These are phyloP conservation scores for Hepsetus odoe DNA, from an alignment of 2,113 vertebrate species.

Conservation along the genomic window DNA sequence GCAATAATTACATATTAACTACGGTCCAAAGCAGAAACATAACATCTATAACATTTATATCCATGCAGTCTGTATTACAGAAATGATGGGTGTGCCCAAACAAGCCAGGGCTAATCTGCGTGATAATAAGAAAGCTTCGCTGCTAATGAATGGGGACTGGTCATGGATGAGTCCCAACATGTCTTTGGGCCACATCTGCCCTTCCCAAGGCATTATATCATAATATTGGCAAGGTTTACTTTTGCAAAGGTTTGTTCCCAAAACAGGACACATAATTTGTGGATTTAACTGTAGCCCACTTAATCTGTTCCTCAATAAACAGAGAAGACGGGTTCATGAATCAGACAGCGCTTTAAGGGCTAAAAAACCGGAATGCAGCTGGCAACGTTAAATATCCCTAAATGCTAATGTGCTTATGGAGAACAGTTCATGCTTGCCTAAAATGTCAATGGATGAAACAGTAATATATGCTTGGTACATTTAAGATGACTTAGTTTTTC, in stretches of 20 bases:
- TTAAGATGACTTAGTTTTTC: neutral
- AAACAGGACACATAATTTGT: neutral
- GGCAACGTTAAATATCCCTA: neutral
- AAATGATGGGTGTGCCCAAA: neutral
- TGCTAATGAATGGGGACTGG: constrained; percentile 26
- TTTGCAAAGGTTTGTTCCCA: neutral
- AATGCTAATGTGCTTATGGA: neutral
- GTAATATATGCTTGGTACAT: neutral
- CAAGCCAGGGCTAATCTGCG: constrained; percentile 17
- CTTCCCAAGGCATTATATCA: neutral
- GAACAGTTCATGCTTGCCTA: neutral
- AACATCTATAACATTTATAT: neutral
- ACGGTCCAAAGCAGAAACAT: neutral
- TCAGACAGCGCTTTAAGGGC: neutral
- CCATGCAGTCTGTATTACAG: neutral
- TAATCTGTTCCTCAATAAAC: constrained; percentile 16
- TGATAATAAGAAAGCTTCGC: constrained; percentile 14
- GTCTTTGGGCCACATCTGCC: constrained; percentile 25
- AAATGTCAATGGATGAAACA: neutral
- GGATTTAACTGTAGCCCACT: constrained; percentile 8
- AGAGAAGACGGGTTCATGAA: neutral
- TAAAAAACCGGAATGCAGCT: constrained; percentile 19
- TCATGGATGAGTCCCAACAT: constrained; percentile 11
- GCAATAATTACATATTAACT: neutral
- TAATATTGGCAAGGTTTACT: constrained; percentile 7